A percentile compares a stretch with the other conserved stretches of the same genome.
Conservation (phyloP, 1,140 invertebrate species). For the Anoplophora glabripennis region DNA sequence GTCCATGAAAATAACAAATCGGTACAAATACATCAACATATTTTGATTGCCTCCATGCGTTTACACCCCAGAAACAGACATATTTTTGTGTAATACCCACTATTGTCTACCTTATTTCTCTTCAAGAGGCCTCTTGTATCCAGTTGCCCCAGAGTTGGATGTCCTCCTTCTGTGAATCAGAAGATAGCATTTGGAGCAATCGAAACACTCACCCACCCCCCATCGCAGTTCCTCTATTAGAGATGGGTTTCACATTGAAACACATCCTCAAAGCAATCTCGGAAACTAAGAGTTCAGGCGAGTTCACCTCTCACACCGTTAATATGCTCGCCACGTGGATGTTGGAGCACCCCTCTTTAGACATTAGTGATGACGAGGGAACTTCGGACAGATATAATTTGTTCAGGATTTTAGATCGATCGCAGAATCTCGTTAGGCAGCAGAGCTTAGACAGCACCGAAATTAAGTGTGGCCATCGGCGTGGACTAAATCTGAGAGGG, state of each 20-base stretch:
- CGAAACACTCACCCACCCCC: constrained; percentile 42
- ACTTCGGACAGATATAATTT: not conserved
- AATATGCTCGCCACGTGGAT: constrained; percentile 67
- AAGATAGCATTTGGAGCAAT: constrained; percentile 27
- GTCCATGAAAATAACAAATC: too few relatives aligned
- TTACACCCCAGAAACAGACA: too few relatives aligned
- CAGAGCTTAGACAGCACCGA: constrained; percentile 20
- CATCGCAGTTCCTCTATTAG: constrained; percentile 56
- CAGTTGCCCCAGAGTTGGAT: not conserved
- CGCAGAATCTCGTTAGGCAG: constrained; percentile 21
- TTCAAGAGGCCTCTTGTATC: too few relatives aligned
- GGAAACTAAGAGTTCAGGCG: constrained; percentile 56
- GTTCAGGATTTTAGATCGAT: constrained; percentile 8
- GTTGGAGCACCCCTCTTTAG: constrained; percentile 60
- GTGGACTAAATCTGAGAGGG: constrained; percentile 23
- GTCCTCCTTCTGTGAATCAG: constrained; percentile 25
- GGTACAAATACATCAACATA: too few relatives aligned
- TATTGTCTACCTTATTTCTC: too few relatives aligned
- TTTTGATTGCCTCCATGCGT: too few relatives aligned
- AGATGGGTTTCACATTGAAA: constrained; percentile 63
- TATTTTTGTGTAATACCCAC: too few relatives aligned
- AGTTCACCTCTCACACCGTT: constrained; percentile 56
- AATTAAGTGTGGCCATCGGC: constrained; percentile 16
- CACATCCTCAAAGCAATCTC: constrained; percentile 60
- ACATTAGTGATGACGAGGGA: constrained; percentile 29